phyloP scores from a whole-genome alignment of 2,888 invertebrate genomes.

The Bedellia somnulentella region DNA sequence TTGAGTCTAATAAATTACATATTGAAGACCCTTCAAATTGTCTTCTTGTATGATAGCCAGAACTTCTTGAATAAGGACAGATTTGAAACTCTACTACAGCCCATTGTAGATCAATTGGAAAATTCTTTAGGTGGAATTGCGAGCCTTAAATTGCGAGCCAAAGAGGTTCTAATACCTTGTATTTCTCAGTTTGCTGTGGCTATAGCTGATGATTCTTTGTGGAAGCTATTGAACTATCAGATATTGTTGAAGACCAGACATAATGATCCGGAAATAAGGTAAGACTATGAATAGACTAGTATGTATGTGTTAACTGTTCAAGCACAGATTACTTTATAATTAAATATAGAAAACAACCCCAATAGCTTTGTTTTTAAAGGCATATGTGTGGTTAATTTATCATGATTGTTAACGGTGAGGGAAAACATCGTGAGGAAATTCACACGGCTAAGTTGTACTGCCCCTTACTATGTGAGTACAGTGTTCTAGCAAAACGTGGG shows the following conservation, averaged over 20 bases:
- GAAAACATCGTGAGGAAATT: no score
- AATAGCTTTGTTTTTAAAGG: no score
- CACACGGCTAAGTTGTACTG: no score
- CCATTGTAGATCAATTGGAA: conserved; percentile 87
- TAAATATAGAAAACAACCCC: no score
- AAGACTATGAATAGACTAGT: conserved; percentile 1
- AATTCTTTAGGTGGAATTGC: conserved; percentile 69
- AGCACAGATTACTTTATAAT: background rate
- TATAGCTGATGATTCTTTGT: conserved; percentile 81
- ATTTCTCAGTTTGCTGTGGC: conserved; percentile 82
- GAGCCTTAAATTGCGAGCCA: conserved; percentile 61
- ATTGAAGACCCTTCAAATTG: conserved; percentile 71
- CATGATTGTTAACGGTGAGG: no score
- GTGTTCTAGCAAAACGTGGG: no score
- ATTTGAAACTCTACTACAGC: conserved; percentile 82
- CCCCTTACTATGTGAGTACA: no score
- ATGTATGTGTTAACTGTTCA: background rate
- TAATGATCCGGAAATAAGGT: conserved; percentile 70
- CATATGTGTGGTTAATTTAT: no score
- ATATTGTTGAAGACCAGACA: conserved; percentile 85
- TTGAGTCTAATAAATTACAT: conserved; percentile 70
- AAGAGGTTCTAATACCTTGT: conserved; percentile 71
- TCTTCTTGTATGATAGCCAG: conserved; percentile 82
- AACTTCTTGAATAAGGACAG: conserved; percentile 83
- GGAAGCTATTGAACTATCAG: conserved; percentile 90